Evolutionary conservation across 2,797 vertebrate genomes (phyloP).

Genomic region (Arrhamphus sclerolepis): DNA sequence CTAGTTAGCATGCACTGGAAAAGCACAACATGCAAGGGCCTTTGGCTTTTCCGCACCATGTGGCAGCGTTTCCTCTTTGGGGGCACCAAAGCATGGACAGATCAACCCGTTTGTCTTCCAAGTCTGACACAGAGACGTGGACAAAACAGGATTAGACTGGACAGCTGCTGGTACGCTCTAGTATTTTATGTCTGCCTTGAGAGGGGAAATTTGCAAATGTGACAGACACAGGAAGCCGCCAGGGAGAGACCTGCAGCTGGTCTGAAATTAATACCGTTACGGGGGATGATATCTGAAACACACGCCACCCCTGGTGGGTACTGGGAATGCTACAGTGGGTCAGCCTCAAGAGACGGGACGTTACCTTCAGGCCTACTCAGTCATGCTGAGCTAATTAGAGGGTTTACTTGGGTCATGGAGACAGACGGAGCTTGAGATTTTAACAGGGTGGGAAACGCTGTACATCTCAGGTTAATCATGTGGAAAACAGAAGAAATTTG

Average conservation of each 20-base stretch:
- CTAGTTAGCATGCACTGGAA: conserved; percentile 19
- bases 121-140: conserved; percentile 59
- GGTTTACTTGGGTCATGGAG: conserved; percentile 51
- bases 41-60: conserved; percentile 28
- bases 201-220: conserved; percentile 73
- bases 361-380: conserved; percentile 46
- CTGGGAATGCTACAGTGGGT: conserved; percentile 27
- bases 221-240: conserved; percentile 76
- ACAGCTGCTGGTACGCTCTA: conserved; percentile 79
- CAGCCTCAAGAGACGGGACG: conserved; percentile 16
- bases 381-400: conserved; percentile 56
- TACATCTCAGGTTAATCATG: conserved; percentile 33
- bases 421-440: conserved; percentile 52
- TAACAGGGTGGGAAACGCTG: conserved; percentile 51
- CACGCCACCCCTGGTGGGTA: conserved; percentile 36
- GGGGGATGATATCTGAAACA: conserved; percentile 46
- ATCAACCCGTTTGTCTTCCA: conserved; percentile 52
- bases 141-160: conserved; percentile 73
- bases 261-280: conserved; percentile 70
- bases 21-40: conserved; percentile 41
- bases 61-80: conserved; percentile 39
- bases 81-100: conserved; percentile 59
- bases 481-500: conserved; percentile 29
- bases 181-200: conserved; percentile 64
- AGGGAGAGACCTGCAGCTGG: conserved; percentile 71